Evolutionary conservation across 2,888 invertebrate species (phyloP).

Genomic region (Mesochorus sp.): DNA sequence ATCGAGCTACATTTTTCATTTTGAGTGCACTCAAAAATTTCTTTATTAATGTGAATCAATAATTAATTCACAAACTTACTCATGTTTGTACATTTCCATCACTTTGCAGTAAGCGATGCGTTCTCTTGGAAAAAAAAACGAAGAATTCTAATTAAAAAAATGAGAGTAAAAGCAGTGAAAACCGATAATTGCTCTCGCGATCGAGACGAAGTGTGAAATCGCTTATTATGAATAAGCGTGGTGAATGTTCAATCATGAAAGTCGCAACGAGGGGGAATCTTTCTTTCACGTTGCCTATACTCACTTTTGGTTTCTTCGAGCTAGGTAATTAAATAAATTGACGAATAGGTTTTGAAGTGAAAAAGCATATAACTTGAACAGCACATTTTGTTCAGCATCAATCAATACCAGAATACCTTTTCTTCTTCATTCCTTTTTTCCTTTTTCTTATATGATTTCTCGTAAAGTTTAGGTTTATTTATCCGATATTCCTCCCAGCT

Average conservation of each 20-base stretch:
- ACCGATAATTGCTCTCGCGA: conserved; percentile 38
- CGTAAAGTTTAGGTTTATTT: conserved; percentile 2
- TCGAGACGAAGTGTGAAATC: conserved; percentile 17
- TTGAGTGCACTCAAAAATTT: neutral
- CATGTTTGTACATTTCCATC: conserved; percentile 12
- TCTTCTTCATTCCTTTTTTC: neutral
- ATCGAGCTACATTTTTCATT: too few species aligned
- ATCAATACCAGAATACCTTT: neutral
- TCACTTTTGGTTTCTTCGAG: neutral
- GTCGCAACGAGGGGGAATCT: neutral
- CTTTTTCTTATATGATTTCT: too few species aligned
- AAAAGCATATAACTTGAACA: neutral
- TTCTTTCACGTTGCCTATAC: neutral
- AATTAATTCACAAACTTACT: neutral
- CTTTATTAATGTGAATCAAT: conserved; percentile 1
- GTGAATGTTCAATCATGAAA: conserved; percentile 4
- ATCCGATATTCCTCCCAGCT: neutral
- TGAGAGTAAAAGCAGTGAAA: conserved; percentile 10
- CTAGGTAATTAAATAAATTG: neutral
- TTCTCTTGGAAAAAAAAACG: neutral
- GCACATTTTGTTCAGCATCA: neutral
- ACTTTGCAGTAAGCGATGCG: neutral
- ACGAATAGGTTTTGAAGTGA: neutral
- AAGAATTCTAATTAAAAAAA: conserved; percentile 16
- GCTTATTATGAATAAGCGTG: conserved; percentile 27